A percentile compares a stretch with the other conserved stretches of the same genome.
phyloP scores from a whole-genome alignment of 2,888 invertebrate genomes.

The Pheosia gnoma region DNA sequence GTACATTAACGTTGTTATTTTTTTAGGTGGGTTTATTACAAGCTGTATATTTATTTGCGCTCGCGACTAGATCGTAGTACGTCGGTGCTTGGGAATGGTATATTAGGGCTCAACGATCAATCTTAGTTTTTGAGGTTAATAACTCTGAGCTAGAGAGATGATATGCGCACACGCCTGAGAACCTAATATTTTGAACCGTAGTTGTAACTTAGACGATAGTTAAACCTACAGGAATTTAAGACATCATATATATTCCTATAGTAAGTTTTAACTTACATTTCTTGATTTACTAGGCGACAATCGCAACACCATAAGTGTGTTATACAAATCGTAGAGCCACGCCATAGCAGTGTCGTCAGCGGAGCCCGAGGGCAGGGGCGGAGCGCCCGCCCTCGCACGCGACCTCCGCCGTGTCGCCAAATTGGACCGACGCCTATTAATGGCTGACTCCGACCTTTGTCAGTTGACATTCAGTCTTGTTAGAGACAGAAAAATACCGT shows the following conservation, averaged over 20 bases:
- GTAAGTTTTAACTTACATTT: not conserved
- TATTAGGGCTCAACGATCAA: too few relatives aligned
- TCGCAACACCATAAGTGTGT: not conserved
- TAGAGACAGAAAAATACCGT: conserved; percentile 2
- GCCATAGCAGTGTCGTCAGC: conserved; percentile 66
- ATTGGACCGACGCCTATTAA: conserved; percentile 24
- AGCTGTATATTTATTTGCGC: too few relatives aligned
- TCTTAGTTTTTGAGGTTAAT: too few relatives aligned
- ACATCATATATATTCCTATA: too few relatives aligned
- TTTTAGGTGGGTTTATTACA: conserved; percentile 4
- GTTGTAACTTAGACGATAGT: too few relatives aligned
- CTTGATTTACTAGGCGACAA: not conserved
- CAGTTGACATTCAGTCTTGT: not conserved
- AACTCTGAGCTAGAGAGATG: too few relatives aligned
- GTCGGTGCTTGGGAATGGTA: too few relatives aligned
- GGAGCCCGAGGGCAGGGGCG: conserved; percentile 61
- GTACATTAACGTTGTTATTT: conserved; percentile 32
- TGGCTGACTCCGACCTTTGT: conserved; percentile 1
- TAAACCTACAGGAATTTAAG: too few relatives aligned
- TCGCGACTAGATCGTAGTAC: too few relatives aligned
- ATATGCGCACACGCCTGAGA: too few relatives aligned
- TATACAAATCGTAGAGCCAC: conserved; percentile 40
- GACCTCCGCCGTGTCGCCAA: conserved; percentile 40
- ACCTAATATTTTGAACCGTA: too few relatives aligned
- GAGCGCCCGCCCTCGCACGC: conserved; percentile 53